phyloP scores from a whole-genome alignment of 2,888 invertebrate genomes.

The Pemphredon lugubris region DNA sequence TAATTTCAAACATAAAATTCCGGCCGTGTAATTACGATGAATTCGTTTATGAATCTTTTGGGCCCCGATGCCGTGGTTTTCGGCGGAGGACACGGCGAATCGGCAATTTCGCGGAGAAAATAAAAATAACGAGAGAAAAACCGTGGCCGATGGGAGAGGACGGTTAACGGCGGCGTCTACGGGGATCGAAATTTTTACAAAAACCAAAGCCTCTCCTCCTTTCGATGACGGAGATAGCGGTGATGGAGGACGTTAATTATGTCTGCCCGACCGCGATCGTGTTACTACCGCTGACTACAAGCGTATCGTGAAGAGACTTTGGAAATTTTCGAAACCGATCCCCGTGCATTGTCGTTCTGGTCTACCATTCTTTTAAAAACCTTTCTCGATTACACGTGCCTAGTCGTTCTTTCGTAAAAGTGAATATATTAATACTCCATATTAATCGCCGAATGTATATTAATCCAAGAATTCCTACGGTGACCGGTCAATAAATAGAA shows the following conservation, averaged over 20 bases:
- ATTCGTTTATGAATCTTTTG: slow-evolving; percentile 21
- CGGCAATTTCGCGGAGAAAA: slow-evolving; percentile 18
- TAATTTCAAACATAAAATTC: slow-evolving; percentile 36
- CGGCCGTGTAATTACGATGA: slow-evolving; percentile 39
- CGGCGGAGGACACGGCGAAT: neutral
- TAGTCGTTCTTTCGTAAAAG: too few relatives aligned
- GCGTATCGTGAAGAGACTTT: slow-evolving; percentile 33
- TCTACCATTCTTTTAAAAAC: too few relatives aligned
- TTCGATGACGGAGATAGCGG: slow-evolving; percentile 64
- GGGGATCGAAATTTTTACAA: slow-evolving; percentile 61
- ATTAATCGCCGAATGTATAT: too few relatives aligned
- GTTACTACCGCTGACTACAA: slow-evolving; percentile 50
- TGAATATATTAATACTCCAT: too few relatives aligned
- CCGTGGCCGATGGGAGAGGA: neutral
- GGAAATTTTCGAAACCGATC: slow-evolving; percentile 29
- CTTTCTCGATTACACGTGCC: too few relatives aligned
- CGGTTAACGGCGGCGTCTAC: neutral
- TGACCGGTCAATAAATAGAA: too few relatives aligned
- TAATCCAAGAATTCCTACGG: too few relatives aligned
- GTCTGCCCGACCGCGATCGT: slow-evolving; percentile 59
- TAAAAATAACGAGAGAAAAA: neutral
- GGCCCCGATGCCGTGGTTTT: neutral
- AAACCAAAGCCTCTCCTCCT: slow-evolving; percentile 62
- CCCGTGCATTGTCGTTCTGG: too few relatives aligned
- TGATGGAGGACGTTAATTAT: slow-evolving; percentile 72